phyloP scores from a whole-genome alignment of 2,797 vertebrate genomes.

The Echeneis naucrates region DNA sequence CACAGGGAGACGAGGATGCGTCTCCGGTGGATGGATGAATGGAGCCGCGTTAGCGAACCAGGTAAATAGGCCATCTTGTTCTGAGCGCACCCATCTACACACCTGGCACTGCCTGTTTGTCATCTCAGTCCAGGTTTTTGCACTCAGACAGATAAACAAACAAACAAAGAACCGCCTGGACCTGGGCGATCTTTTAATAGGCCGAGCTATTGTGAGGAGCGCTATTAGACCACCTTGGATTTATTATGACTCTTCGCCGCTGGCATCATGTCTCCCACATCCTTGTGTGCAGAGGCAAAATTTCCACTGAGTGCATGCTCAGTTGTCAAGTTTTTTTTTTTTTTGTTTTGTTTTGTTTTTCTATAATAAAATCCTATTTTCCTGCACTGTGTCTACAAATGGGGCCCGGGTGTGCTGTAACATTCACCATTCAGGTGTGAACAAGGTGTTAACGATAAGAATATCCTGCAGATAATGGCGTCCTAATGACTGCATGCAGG shows the following conservation, averaged over 20 bases:
- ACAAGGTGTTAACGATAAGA: constrained; percentile 44
- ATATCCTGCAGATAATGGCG: constrained; percentile 40
- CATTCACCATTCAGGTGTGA: constrained; percentile 47
- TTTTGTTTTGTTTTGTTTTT: too few species aligned
- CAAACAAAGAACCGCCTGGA: not conserved
- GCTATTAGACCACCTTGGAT: constrained; percentile 40
- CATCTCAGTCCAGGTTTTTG: constrained; percentile 13
- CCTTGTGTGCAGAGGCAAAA: constrained; percentile 21
- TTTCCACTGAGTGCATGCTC: constrained; percentile 34
- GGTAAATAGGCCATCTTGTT: constrained; percentile 52
- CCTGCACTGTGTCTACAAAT: constrained; percentile 42
- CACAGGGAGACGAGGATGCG: constrained; percentile 11
- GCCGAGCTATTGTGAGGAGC: not conserved
- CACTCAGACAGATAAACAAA: constrained; percentile 32
- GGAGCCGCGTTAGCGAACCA: constrained; percentile 36
- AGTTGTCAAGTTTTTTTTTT: constrained; percentile 25
- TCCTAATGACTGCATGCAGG: constrained; percentile 32
- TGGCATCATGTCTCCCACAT: constrained; percentile 30
- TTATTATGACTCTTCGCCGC: constrained; percentile 29
- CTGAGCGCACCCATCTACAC: constrained; percentile 28
- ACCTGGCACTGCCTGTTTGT: not conserved
- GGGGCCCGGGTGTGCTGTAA: not conserved
- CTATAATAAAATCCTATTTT: constrained; percentile 27
- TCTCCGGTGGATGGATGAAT: constrained; percentile 36
- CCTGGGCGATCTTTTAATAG: not conserved